A percentile compares a stretch with the other conserved stretches of the same genome.
Evolutionary conservation across 2,888 invertebrate species (phyloP).

Genomic region (Shargacucullia verbasci): DNA sequence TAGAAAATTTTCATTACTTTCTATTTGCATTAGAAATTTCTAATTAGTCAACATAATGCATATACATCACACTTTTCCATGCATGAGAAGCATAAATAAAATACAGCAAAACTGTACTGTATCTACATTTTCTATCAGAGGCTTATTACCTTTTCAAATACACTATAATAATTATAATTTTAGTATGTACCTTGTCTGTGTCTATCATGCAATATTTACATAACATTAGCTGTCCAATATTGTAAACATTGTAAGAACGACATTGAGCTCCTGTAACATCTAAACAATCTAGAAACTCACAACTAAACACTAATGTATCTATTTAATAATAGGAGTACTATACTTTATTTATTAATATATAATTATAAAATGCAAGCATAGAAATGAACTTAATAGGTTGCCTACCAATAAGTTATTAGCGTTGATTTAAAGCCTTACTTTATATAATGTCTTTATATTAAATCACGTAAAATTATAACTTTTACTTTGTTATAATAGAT

Average conservation of each 20-base stretch:
- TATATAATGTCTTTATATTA: too few species aligned
- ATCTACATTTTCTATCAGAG: neutral
- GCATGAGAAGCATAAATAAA: constrained; percentile 5
- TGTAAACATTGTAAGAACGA: constrained; percentile 55
- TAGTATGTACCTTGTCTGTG: constrained; percentile 24
- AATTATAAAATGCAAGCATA: too few species aligned
- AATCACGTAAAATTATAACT: too few species aligned
- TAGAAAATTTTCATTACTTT: constrained; percentile 36
- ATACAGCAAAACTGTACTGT: neutral
- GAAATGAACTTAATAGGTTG: too few species aligned
- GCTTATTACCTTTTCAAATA: constrained; percentile 9
- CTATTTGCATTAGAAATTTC: constrained; percentile 40
- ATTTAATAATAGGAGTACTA: too few species aligned
- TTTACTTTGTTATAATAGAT: too few species aligned
- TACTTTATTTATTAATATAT: too few species aligned
- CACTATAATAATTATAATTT: constrained; percentile 18
- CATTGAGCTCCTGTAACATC: constrained; percentile 26
- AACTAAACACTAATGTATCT: neutral
- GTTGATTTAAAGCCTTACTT: too few species aligned
- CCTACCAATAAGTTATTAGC: too few species aligned
- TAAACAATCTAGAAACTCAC: constrained; percentile 3
- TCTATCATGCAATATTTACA: constrained; percentile 61
- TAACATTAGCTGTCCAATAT: constrained; percentile 60
- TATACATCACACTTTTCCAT: constrained; percentile 8
- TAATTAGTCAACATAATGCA: constrained; percentile 21